phyloP scores from a whole-genome alignment of 2,113 vertebrate genomes.

The Catharus fuscescens region DNA sequence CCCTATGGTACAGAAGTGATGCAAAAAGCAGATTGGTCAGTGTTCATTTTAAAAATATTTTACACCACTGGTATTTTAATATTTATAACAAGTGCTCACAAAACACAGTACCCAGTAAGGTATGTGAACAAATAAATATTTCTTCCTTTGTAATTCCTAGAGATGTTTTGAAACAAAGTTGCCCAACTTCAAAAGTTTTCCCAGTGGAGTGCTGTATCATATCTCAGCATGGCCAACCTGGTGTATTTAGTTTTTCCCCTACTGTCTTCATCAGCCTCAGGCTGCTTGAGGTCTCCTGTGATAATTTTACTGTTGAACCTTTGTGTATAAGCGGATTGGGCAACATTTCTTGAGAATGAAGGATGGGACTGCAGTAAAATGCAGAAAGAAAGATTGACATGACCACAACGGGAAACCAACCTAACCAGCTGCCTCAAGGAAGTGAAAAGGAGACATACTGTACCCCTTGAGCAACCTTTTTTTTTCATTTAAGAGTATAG shows the following conservation, averaged over 20 bases:
- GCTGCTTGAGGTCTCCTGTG: conserved; percentile 47
- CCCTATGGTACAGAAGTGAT: background rate
- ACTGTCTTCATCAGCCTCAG: conserved; percentile 51
- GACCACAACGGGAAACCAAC: conserved; percentile 52
- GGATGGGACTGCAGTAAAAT: conserved; percentile 47
- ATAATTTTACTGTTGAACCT: conserved; percentile 64
- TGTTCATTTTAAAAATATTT: background rate
- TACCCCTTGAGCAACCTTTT: conserved; percentile 4
- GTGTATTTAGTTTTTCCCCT: conserved; percentile 46
- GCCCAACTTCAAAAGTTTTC: conserved; percentile 52
- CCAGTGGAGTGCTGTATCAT: conserved; percentile 11
- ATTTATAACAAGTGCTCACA: background rate
- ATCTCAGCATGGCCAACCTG: conserved; percentile 19
- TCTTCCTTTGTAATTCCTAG: background rate
- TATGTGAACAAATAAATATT: background rate
- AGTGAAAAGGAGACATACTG: conserved; percentile 45
- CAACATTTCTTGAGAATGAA: conserved; percentile 64
- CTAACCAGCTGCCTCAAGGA: conserved; percentile 61
- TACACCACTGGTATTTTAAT: background rate
- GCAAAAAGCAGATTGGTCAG: background rate
- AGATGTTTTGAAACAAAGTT: background rate
- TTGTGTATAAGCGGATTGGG: conserved; percentile 48
- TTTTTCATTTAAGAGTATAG: conserved; percentile 32
- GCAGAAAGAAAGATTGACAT: conserved; percentile 47
- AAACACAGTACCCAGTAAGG: background rate